Percentiles rank a stretch among this genome's conserved stretches.
Conservation (phyloP, 2,113 vertebrate species). For the Himantopus leucocephalus region DNA sequence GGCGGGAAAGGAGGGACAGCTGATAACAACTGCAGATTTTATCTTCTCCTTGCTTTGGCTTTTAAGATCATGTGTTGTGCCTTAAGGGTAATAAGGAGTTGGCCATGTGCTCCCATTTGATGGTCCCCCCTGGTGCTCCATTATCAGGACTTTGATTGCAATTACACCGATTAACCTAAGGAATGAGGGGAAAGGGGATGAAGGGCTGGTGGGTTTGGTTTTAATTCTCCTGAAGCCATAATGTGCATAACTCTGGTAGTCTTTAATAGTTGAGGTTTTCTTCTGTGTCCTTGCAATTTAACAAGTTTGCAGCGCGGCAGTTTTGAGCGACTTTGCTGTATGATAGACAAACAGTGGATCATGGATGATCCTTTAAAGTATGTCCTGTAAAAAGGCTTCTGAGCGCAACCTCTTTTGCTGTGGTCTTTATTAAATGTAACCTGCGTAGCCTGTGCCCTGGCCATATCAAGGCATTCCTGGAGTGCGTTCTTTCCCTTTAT, state of each 20-base stretch:
- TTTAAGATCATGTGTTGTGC: background rate
- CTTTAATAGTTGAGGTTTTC: background rate
- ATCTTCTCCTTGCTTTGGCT: rapidly evolving
- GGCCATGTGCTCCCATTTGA: rapidly evolving
- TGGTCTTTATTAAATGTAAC: no score
- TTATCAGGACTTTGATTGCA: background rate
- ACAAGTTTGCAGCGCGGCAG: background rate
- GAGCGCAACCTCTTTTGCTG: background rate
- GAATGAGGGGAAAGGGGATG: background rate
- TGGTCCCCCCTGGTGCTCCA: background rate
- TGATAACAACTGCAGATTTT: rapidly evolving
- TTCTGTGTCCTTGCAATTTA: background rate
- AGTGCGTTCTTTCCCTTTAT: no score
- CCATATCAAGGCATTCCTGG: no score
- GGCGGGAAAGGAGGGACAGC: rapidly evolving
- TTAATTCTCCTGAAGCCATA: background rate
- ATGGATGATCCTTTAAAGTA: background rate
- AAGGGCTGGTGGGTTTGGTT: background rate
- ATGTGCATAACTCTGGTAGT: background rate
- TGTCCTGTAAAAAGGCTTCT: background rate
- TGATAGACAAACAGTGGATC: background rate
- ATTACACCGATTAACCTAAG: background rate
- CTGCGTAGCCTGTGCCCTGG: no score
- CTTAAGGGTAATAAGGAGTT: background rate
- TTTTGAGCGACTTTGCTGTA: background rate